Evolutionary conservation across 2,113 vertebrate species (phyloP), one percentile per base, ranked within the genome.

Genomic region (Meriones unguiculatus): DNA sequence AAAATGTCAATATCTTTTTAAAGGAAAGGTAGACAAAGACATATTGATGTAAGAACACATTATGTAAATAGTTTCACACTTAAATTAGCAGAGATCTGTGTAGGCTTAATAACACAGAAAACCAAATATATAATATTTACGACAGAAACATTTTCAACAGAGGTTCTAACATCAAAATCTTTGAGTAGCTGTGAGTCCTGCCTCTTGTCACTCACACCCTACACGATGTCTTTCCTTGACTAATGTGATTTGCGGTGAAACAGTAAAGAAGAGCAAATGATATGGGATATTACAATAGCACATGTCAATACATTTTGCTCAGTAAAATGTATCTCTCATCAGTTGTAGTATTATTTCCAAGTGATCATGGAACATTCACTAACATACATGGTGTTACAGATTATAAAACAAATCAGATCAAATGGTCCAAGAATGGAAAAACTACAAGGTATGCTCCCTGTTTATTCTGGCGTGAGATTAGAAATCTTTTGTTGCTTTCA

Each of bases 1-100:
- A 95, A 75, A 72, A 22, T 46, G 86, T 10, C n/a, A 81, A 54
- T 28, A 14, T n/a, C 52, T 41, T 95, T 90, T 90, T 75, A 87
- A 73, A 64, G 54, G 4, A 9, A 64, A 87, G 6, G 4, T 78
- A 35, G n/a, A 28, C 14, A 12, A 30, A 81, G 15, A 57, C 28
- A 87, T 7, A 35, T 9, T 28, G 35, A 32, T 25, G 32, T 25
- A 87, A 80, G 22, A 65, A 25, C 54, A 54, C n/a, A 57, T 87
- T 86, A 89, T 64, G 41, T 54, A 81, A 87, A 38, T 76, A 28
- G 17, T 30, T 12, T 86, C 22, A 69, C 7, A 80, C 1, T 38
- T 50, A 72, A 96, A 77, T 62, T 46, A 22, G 11, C 50, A 73
- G 1, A 50, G 46, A 85, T 89, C 85, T 86, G 1, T 86, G 1